Evolutionary conservation across 2,888 invertebrate species (phyloP), one percentile per base, ranked within the genome.

Genomic region (Netelia virgata): DNA sequence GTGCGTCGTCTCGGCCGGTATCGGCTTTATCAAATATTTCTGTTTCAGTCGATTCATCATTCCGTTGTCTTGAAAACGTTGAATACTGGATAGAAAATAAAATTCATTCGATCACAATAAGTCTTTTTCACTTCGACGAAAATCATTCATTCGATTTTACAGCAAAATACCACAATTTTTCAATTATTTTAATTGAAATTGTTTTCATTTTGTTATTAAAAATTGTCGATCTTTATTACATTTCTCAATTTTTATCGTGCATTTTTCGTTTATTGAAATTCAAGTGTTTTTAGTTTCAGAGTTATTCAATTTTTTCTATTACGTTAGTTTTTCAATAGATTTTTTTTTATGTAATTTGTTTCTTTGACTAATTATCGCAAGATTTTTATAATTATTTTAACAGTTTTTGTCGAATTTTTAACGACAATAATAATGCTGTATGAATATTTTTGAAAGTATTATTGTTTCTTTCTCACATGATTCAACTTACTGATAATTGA

Each of bases 401-500:
- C 6, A 8, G 36, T 36, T 36, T 8, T 36, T 36, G 36, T 36
- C 6, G 0, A 36, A 36, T 47, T 47, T 14, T 47, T 11, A 47
- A 47, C 3, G 47, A 14, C 14, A 47, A 47, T 3, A 14, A 11
- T 47, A 47, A 47, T 47, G 47, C 47, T 47, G 11, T 3, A 14
- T 47, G 14, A 47, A 14, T 47, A 14, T 1, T 14, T 47, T 36
- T 5, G 36, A 14, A 28, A 50, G 18, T 53, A 50, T 23, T 16
- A 18, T 16, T 50, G n/a, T 53, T 9, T 20, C 47, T 3, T 47
- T 14, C 47, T 47, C 47, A 14, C 47, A 14, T 1, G 3, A 47
- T 36, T 36, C 36, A 18, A 87, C 91, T 84, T 16, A 91, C 91
- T 90, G 86, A 73, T 87, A 86, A 88, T 91, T 91, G 16, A 92